phyloP scores from a whole-genome alignment of 2,888 invertebrate species.

The Chirona hameri region DNA sequence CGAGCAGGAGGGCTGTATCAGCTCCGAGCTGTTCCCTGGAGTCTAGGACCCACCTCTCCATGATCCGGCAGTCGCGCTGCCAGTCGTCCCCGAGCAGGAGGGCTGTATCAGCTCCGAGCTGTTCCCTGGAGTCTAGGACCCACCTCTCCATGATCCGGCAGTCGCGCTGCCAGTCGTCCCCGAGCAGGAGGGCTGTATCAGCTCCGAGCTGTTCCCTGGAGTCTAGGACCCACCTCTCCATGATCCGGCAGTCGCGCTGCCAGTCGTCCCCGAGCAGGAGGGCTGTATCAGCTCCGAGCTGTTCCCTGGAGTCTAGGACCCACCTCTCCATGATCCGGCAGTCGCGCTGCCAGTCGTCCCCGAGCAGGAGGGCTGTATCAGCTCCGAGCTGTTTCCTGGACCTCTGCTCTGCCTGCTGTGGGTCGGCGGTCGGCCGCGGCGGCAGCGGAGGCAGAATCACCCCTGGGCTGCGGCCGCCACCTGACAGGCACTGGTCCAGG shows the following conservation, averaged over 20 bases:
- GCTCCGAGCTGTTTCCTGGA: slow-evolving; percentile 27
- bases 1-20: too few relatives aligned
- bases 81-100: too few relatives aligned
- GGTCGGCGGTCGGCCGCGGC: slow-evolving; percentile 45
- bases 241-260: slow-evolving; percentile 47
- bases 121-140: too few relatives aligned
- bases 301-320: neutral
- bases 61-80: neutral
- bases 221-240: too few relatives aligned
- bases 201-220: too few relatives aligned
- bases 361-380: slow-evolving; percentile 45
- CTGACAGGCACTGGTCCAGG: slow-evolving; percentile 49
- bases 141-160: too few relatives aligned
- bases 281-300: slow-evolving; percentile 41
- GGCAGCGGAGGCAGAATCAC: slow-evolving; percentile 51
- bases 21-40: too few relatives aligned
- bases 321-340: slow-evolving; percentile 47
- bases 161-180: neutral
- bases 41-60: too few relatives aligned
- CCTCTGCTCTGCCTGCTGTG: slow-evolving; percentile 25
- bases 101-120: too few relatives aligned
- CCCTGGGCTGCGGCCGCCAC: slow-evolving; percentile 46
- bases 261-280: slow-evolving; percentile 49
- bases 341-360: slow-evolving; percentile 49
- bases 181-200: too few relatives aligned